Evolutionary conservation across 2,888 invertebrate species (phyloP).

Genomic region (Antitype chi): DNA sequence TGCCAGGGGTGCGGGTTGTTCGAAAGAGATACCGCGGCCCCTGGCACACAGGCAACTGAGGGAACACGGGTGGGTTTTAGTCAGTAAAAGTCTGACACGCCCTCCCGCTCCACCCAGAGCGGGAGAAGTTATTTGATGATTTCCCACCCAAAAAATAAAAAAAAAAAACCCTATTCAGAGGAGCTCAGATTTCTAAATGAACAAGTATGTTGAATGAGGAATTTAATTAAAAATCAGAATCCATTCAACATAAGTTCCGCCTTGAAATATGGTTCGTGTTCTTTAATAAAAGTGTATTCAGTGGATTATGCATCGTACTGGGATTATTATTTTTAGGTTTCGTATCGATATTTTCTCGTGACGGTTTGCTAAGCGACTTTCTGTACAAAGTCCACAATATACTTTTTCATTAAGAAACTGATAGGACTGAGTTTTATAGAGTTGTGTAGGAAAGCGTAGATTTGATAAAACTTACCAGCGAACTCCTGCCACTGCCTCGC

Average conservation of each 20-base stretch:
- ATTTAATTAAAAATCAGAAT: conserved; percentile 68
- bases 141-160: too few relatives aligned
- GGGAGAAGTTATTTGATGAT: too few relatives aligned
- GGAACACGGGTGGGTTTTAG: too few relatives aligned
- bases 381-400: conserved; percentile 8
- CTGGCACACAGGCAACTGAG: too few relatives aligned
- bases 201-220: conserved; percentile 63
- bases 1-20: too few relatives aligned
- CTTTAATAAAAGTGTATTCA: conserved; percentile 36
- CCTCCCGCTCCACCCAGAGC: too few relatives aligned
- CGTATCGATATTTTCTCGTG: conserved; percentile 37
- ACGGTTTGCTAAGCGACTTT: conserved; percentile 5
- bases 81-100: too few relatives aligned
- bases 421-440: not conserved
- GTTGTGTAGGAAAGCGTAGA: too few relatives aligned
- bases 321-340: conserved; percentile 29
- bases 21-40: too few relatives aligned
- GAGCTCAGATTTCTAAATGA: conserved; percentile 63
- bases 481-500: too few relatives aligned
- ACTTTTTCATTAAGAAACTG: conserved; percentile 8
- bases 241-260: conserved; percentile 57
- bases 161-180: conserved; percentile 54
- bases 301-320: conserved; percentile 18
- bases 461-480: too few relatives aligned
- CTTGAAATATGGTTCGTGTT: conserved; percentile 57